Evolutionary conservation across 1,140 invertebrate genomes (phyloP).

Genomic region (Paracyclopina nana): DNA sequence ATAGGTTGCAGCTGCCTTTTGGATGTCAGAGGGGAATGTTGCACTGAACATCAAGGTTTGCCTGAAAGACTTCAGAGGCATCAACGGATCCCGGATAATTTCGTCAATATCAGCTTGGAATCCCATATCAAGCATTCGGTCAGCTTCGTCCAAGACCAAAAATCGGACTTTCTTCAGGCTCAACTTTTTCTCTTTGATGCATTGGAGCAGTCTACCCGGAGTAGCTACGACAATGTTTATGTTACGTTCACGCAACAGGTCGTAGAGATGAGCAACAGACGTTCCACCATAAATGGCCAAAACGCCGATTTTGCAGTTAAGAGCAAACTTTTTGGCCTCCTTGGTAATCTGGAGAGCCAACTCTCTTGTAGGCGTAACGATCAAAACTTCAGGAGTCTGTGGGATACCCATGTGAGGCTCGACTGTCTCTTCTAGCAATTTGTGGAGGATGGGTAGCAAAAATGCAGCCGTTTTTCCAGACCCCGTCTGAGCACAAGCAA

Average conservation of each 20-base stretch:
- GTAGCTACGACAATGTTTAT: constrained; percentile 79
- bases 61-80: constrained; percentile 41
- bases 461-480: constrained; percentile 94
- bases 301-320: constrained; percentile 45
- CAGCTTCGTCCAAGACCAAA: constrained; percentile 81
- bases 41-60: constrained; percentile 79
- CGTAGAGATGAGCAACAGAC: constrained; percentile 44
- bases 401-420: constrained; percentile 23
- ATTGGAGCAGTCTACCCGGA: constrained; percentile 83
- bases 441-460: constrained; percentile 78
- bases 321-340: constrained; percentile 66
- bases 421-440: constrained; percentile 37
- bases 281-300: constrained; percentile 67
- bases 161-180: constrained; percentile 57
- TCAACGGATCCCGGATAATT: constrained; percentile 48
- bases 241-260: constrained; percentile 47
- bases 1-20: constrained; percentile 18
- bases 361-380: constrained; percentile 77
- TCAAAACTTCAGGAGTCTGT: constrained; percentile 44
- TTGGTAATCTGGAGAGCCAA: constrained; percentile 65
- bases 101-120: constrained; percentile 53
- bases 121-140: constrained; percentile 82
- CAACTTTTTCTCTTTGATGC: constrained; percentile 66
- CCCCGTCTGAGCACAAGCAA: constrained; percentile 94
- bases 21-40: constrained; percentile 77